Conservation (phyloP, 2,888 invertebrate genomes). For the Anticlea derivata region DNA sequence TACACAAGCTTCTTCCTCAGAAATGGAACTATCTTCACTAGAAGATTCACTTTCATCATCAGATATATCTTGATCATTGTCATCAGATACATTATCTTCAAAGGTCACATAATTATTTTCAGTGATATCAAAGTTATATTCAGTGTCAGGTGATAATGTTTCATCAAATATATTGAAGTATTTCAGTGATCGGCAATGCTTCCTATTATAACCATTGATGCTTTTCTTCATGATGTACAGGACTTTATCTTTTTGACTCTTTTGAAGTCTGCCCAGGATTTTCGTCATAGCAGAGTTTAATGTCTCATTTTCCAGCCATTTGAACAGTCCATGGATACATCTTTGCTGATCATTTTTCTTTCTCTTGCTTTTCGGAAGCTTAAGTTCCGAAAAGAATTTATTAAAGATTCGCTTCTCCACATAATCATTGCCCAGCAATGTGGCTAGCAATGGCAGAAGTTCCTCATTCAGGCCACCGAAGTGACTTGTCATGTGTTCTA, state of each 20-base stretch:
- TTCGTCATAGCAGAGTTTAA: conserved; percentile 87
- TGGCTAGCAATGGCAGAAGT: conserved; percentile 90
- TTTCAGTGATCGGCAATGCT: conserved; percentile 82
- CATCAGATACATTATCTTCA: conserved; percentile 20
- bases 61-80: conserved; percentile 35
- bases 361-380: conserved; percentile 80
- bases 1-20: conserved; percentile 34
- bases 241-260: conserved; percentile 78
- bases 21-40: conserved; percentile 41
- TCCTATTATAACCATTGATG: conserved; percentile 85
- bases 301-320: conserved; percentile 90
- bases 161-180: conserved; percentile 74
- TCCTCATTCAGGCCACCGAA: conserved; percentile 87
- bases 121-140: background rate
- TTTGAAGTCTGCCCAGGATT: conserved; percentile 86
- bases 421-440: conserved; percentile 95
- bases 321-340: conserved; percentile 87
- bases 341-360: conserved; percentile 86
- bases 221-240: conserved; percentile 84
- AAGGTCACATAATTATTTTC: conserved; percentile 1
- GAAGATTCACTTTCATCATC: conserved; percentile 42
- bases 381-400: conserved; percentile 87
- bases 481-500: conserved; percentile 86
- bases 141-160: background rate
- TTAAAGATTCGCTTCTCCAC: conserved; percentile 87